Evolutionary conservation across 1,140 invertebrate species (phyloP).

Genomic region (Andricus grossulariae): DNA sequence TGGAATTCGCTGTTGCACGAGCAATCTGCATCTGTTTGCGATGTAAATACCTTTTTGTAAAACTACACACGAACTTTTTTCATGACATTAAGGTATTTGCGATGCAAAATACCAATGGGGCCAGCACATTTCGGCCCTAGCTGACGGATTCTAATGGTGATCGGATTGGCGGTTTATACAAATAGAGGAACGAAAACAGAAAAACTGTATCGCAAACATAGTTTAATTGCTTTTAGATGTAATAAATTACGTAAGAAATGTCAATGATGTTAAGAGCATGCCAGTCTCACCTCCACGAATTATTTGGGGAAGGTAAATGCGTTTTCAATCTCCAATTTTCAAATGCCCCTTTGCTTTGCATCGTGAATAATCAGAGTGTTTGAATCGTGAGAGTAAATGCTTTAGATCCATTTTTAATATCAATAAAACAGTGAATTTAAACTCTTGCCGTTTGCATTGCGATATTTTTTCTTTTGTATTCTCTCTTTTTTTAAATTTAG

Average conservation of each 20-base stretch:
- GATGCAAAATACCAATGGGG: slow-evolving; percentile 31
- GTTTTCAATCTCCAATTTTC: slow-evolving; percentile 19
- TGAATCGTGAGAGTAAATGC: not conserved
- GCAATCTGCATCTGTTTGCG: slow-evolving; percentile 20
- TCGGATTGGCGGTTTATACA: slow-evolving; percentile 30
- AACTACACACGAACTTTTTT: slow-evolving; percentile 20
- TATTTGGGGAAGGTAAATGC: slow-evolving; percentile 29
- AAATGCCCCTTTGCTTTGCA: slow-evolving; percentile 31
- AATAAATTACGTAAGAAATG: slow-evolving; percentile 28
- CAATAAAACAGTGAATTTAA: not conserved
- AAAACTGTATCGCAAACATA: slow-evolving; percentile 28
- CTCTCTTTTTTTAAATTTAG: no score
- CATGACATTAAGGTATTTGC: slow-evolving; percentile 28
- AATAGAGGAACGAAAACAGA: slow-evolving; percentile 17
- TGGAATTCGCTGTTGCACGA: slow-evolving; percentile 22
- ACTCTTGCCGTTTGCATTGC: not conserved
- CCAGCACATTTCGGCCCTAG: slow-evolving; percentile 30
- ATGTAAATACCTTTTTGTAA: slow-evolving; percentile 30
- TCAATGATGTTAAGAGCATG: slow-evolving; percentile 29
- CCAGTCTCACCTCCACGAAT: slow-evolving; percentile 23
- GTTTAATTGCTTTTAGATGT: slow-evolving; percentile 32
- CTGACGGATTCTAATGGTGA: slow-evolving; percentile 31
- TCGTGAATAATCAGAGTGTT: slow-evolving; percentile 28
- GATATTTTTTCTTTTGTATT: no score
- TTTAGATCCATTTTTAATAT: not conserved